A percentile compares a stretch with the other conserved stretches of the same genome.
These are phyloP conservation scores for Morus bassanus DNA, from an alignment of 2,797 vertebrate genomes.

Conservation along the genomic window DNA sequence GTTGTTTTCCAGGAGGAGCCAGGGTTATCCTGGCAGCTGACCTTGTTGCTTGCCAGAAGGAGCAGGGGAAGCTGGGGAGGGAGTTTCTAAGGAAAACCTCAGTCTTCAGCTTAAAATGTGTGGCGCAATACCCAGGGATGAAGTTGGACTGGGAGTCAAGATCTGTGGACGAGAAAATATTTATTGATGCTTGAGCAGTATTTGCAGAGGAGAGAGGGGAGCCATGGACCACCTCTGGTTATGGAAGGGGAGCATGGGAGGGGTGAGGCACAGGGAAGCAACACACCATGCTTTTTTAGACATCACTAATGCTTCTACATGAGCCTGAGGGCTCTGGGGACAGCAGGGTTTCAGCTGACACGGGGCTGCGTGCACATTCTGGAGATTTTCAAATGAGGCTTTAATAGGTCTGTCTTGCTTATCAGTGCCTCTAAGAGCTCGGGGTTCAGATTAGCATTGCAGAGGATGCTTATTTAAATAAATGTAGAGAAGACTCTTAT, in stretches of 20 bases:
- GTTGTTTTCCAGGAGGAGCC: not conserved
- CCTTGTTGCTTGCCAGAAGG: not conserved
- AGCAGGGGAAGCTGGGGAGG: not conserved
- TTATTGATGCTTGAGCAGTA: not conserved
- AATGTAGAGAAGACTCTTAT: not conserved
- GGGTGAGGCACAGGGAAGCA: not conserved
- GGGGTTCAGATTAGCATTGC: not conserved
- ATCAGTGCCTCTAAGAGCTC: not conserved
- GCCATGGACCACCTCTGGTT: not conserved
- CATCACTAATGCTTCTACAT: not conserved
- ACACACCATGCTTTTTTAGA: not conserved
- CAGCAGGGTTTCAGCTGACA: not conserved
- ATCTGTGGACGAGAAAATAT: not conserved
- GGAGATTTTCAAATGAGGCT: not conserved
- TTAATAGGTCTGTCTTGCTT: not conserved
- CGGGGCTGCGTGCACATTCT: not conserved
- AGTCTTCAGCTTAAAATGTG: not conserved
- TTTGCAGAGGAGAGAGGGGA: not conserved
- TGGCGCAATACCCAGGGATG: not conserved
- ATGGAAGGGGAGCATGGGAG: not conserved
- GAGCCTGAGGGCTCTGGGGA: not conserved
- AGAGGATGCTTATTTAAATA: not conserved
- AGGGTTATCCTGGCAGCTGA: not conserved
- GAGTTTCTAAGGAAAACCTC: not conserved
- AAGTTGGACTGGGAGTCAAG: not conserved